Evolutionary conservation across 2,797 vertebrate genomes (phyloP).

Genomic region (Dromococcyx pavoninus): DNA sequence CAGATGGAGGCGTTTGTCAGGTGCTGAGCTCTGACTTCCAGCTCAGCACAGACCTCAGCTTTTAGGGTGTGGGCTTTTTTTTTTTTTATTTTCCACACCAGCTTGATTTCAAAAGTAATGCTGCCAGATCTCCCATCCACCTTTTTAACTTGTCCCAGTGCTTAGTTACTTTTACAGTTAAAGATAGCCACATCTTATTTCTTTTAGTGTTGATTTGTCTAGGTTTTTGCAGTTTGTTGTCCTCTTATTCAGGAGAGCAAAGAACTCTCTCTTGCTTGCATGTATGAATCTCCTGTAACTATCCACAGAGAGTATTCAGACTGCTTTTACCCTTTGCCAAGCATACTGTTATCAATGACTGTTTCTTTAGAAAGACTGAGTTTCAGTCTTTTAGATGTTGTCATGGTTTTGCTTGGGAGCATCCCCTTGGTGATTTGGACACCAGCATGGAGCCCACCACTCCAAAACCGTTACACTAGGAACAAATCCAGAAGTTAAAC

Average conservation of each 20-base stretch:
- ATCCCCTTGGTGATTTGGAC: background rate
- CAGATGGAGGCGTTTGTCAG: background rate
- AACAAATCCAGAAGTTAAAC: background rate
- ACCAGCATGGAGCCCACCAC: background rate
- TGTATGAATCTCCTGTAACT: background rate
- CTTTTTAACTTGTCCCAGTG: background rate
- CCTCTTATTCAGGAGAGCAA: background rate
- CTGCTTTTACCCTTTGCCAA: background rate
- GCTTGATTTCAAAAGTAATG: background rate
- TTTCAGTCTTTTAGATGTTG: background rate
- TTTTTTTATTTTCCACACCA: background rate
- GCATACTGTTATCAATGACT: background rate
- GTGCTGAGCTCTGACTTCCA: background rate
- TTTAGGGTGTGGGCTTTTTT: background rate
- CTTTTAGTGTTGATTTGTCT: background rate
- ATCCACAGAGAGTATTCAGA: background rate
- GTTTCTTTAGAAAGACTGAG: background rate
- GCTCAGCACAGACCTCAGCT: background rate
- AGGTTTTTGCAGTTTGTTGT: background rate
- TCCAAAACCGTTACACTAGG: background rate
- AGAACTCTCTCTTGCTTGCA: background rate
- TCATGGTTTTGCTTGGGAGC: background rate
- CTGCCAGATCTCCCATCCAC: background rate
- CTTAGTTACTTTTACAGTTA: background rate
- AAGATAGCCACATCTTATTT: background rate